Evolutionary conservation across 2,113 vertebrate genomes (phyloP).

Genomic region (Plotosus lineatus): DNA sequence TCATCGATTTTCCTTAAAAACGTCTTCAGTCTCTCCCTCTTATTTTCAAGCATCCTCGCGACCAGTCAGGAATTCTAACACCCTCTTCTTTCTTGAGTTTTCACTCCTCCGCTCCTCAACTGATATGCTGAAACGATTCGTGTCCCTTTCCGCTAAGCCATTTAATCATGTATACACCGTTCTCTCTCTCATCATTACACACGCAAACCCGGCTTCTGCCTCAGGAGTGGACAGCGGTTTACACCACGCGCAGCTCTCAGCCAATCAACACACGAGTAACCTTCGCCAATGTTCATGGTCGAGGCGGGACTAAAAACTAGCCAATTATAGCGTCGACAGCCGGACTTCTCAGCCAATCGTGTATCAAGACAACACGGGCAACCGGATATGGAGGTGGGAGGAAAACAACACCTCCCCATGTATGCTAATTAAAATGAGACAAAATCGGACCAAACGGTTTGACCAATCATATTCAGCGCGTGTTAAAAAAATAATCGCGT

Average conservation of each 20-base stretch:
- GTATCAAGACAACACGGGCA: too few relatives aligned
- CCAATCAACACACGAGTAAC: too few relatives aligned
- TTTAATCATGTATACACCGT: slow-evolving; percentile 21
- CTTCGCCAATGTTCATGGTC: background rate
- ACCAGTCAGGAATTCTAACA: slow-evolving; percentile 55
- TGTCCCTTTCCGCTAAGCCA: slow-evolving; percentile 11
- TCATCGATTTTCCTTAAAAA: slow-evolving; percentile 78
- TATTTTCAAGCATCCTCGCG: slow-evolving; percentile 76
- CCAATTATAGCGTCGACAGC: background rate
- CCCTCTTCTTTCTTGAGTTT: slow-evolving; percentile 11
- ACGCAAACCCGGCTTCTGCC: background rate
- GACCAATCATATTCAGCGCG: slow-evolving; percentile 63
- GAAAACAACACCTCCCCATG: background rate
- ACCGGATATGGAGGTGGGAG: slow-evolving; percentile 3
- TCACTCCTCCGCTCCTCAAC: slow-evolving; percentile 2
- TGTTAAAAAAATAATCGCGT: slow-evolving; percentile 57
- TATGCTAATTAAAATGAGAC: slow-evolving; percentile 70
- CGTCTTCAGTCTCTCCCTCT: slow-evolving; percentile 75
- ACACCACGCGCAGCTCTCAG: too few relatives aligned
- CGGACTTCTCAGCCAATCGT: background rate
- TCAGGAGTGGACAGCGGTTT: background rate
- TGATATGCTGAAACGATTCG: background rate
- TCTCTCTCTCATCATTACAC: slow-evolving; percentile 40
- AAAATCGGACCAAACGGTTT: slow-evolving; percentile 72
- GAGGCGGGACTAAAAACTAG: background rate